These are phyloP conservation scores for Montipora foliosa DNA, from an alignment of 64 coral and sea anemone genomes.

Conservation along the genomic window DNA sequence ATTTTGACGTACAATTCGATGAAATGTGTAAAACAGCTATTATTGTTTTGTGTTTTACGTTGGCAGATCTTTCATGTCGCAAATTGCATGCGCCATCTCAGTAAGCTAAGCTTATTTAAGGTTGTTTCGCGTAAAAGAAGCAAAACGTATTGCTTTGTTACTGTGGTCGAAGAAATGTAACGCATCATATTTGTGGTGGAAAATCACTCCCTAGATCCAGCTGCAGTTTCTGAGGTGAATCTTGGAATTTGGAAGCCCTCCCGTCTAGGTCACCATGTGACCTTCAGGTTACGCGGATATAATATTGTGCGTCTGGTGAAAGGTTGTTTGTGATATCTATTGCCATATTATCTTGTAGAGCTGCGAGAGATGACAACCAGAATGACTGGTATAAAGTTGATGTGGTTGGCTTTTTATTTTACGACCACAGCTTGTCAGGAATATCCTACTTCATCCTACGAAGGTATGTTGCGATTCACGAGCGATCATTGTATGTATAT, in stretches of 20 bases:
- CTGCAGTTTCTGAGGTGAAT: no score
- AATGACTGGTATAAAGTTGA: neutral
- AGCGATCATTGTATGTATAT: neutral
- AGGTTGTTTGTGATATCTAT: constrained; percentile 10
- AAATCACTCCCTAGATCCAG: no score
- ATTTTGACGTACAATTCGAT: constrained; percentile 1
- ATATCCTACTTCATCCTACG: neutral
- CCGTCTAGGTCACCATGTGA: neutral
- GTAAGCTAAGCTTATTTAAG: neutral
- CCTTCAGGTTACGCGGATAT: neutral
- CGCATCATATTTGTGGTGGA: neutral
- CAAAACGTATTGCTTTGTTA: no score
- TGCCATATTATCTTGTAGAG: constrained; percentile 18
- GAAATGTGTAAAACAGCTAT: neutral
- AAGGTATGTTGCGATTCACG: neutral
- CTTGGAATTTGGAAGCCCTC: neutral
- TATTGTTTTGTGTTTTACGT: neutral
- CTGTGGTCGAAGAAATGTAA: neutral
- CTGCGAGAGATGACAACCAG: neutral
- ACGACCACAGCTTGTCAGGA: neutral
- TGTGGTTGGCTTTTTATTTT: neutral
- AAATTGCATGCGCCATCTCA: neutral
- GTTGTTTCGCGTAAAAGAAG: neutral
- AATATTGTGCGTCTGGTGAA: neutral
- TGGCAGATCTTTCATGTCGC: neutral